Percentiles rank a stretch among this genome's conserved stretches.
phyloP scores from a whole-genome alignment of 2,113 vertebrate species.

The Desmodus rotundus region DNA sequence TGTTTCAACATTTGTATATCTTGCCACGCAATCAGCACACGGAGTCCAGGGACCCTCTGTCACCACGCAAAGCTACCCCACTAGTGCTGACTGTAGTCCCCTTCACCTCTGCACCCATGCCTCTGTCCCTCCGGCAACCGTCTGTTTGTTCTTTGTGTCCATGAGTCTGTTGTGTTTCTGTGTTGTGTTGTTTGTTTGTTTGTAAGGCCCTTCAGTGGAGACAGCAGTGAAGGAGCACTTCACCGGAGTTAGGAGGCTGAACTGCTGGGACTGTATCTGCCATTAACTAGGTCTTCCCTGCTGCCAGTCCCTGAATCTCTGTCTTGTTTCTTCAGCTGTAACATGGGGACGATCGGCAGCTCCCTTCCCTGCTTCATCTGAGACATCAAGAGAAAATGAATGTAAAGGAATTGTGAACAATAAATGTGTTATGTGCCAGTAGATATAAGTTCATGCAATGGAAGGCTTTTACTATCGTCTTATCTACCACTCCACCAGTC shows the following conservation, averaged over 20 bases:
- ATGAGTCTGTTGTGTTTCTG: background rate
- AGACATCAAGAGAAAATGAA: background rate
- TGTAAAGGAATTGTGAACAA: background rate
- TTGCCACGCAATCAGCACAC: background rate
- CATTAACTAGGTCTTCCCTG: background rate
- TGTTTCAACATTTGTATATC: too few relatives aligned
- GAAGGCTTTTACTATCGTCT: background rate
- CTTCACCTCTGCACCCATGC: background rate
- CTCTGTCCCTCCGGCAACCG: background rate
- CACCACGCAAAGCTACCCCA: background rate
- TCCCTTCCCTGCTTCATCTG: background rate
- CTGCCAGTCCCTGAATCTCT: background rate
- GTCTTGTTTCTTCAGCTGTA: background rate
- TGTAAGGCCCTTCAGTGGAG: background rate
- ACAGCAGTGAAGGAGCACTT: background rate
- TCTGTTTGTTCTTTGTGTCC: background rate
- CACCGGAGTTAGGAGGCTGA: background rate
- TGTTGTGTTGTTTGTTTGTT: background rate
- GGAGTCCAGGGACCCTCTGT: background rate
- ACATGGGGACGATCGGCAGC: background rate
- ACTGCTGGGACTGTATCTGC: background rate
- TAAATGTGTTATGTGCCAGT: background rate
- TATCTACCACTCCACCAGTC: background rate
- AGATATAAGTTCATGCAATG: background rate
- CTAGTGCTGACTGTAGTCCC: fast-evolving